Conservation (phyloP, 1,140 invertebrate species). For the Lasioglossum albipes region DNA sequence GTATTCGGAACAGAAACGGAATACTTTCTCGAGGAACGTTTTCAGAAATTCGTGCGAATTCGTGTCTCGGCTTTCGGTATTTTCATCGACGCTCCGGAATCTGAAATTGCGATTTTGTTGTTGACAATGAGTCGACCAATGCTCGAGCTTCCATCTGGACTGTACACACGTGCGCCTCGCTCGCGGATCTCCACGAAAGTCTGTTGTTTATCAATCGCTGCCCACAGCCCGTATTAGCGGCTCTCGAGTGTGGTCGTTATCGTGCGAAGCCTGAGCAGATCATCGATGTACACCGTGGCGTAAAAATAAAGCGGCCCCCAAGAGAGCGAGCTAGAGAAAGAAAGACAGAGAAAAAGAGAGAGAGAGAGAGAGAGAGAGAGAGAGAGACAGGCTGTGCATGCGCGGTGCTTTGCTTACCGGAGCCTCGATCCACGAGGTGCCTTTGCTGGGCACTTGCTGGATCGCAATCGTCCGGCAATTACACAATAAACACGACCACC, state of each 20-base stretch:
- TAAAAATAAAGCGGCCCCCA: conserved; percentile 55
- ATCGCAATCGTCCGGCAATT: background rate
- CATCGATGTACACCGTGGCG: conserved; percentile 48
- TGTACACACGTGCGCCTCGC: conserved; percentile 10
- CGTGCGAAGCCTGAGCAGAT: conserved; percentile 46
- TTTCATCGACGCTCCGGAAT: no score
- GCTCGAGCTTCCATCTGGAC: background rate
- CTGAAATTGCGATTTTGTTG: no score
- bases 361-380: background rate
- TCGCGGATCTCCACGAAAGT: conserved; percentile 16
- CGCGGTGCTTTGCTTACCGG: background rate
- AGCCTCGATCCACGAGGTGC: conserved; percentile 36
- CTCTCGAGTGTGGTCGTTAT: conserved; percentile 51
- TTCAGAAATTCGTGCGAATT: no score
- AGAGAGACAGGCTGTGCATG: conserved; percentile 6
- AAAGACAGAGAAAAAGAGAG: background rate
- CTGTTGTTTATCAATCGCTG: conserved; percentile 58
- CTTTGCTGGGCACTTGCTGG: background rate
- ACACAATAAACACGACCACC: background rate
- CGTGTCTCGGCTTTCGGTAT: no score
- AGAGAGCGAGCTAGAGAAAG: background rate
- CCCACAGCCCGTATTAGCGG: conserved; percentile 53
- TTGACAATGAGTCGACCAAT: background rate
- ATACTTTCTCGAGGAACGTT: no score
- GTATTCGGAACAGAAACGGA: no score